phyloP scores from a whole-genome alignment of 2,113 vertebrate genomes.

The Petromus typicus region DNA sequence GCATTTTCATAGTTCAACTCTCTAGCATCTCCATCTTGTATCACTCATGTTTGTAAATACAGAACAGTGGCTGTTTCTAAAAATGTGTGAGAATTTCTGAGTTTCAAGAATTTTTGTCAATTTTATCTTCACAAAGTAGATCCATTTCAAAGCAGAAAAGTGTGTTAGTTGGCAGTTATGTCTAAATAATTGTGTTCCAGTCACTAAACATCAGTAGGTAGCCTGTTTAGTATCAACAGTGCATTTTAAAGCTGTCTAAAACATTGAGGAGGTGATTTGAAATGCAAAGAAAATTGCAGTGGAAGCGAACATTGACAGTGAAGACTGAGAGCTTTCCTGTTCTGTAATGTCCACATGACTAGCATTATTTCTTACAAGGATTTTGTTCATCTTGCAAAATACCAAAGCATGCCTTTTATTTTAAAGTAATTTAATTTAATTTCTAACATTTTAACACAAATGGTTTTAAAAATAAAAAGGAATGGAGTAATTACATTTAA shows the following conservation, averaged over 20 bases:
- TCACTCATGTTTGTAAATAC: constrained; percentile 34
- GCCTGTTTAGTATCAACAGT: constrained; percentile 72
- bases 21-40: neutral
- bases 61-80: constrained; percentile 53
- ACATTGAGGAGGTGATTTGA: constrained; percentile 77
- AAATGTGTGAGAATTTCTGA: constrained; percentile 29
- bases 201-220: constrained; percentile 82
- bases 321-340: constrained; percentile 35
- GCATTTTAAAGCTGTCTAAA: constrained; percentile 78
- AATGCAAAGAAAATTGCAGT: constrained; percentile 80
- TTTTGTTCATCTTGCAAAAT: constrained; percentile 61
- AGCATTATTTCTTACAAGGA: constrained; percentile 55
- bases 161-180: constrained; percentile 74
- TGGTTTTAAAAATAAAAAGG: constrained; percentile 57
- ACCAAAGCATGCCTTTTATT: constrained; percentile 70
- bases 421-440: constrained; percentile 75
- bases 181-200: constrained; percentile 80
- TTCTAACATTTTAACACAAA: constrained; percentile 75
- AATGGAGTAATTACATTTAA: constrained; percentile 69
- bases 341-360: neutral
- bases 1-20: constrained; percentile 1
- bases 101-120: constrained; percentile 78
- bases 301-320: constrained; percentile 65
- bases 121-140: constrained; percentile 80
- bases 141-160: constrained; percentile 80